phyloP scores from a whole-genome alignment of 2,888 invertebrate species.

The Apomyelois bistriatella region DNA sequence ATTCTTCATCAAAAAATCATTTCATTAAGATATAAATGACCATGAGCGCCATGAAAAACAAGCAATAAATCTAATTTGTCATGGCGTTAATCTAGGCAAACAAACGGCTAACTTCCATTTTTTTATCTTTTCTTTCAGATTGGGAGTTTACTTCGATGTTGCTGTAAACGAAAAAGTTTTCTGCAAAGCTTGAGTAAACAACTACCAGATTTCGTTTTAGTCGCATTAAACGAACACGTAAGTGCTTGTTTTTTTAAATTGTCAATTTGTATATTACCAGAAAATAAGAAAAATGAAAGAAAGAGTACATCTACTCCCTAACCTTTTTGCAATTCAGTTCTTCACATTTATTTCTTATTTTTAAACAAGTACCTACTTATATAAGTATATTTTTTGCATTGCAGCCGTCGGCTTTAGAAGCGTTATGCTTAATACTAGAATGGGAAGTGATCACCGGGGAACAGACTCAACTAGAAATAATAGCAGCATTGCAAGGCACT shows the following conservation, averaged over 20 bases:
- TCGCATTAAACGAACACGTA: constrained; percentile 84
- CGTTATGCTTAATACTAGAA: constrained; percentile 87
- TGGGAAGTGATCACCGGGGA: constrained; percentile 82
- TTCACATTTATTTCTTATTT: no score
- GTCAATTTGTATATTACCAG: background rate
- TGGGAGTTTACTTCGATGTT: constrained; percentile 82
- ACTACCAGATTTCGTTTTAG: constrained; percentile 85
- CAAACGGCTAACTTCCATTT: background rate
- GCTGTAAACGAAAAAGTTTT: constrained; percentile 87
- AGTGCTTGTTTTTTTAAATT: constrained; percentile 29
- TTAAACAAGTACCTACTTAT: background rate
- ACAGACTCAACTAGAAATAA: constrained; percentile 83
- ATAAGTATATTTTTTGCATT: constrained; percentile 22
- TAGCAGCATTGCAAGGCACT: constrained; percentile 87
- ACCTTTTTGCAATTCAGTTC: no score
- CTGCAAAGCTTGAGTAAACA: constrained; percentile 84
- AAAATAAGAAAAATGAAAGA: background rate
- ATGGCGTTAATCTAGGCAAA: no score
- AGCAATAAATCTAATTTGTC: no score
- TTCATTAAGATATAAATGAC: no score
- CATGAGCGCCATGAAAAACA: no score
- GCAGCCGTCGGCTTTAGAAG: constrained; percentile 81
- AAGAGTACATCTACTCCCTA: no score
- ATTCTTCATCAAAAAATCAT: no score
- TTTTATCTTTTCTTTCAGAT: constrained; percentile 61